Evolutionary conservation across 2,797 vertebrate species (phyloP), one percentile per base, ranked within the genome.

Genomic region (Eupleurogrammus muticus): DNA sequence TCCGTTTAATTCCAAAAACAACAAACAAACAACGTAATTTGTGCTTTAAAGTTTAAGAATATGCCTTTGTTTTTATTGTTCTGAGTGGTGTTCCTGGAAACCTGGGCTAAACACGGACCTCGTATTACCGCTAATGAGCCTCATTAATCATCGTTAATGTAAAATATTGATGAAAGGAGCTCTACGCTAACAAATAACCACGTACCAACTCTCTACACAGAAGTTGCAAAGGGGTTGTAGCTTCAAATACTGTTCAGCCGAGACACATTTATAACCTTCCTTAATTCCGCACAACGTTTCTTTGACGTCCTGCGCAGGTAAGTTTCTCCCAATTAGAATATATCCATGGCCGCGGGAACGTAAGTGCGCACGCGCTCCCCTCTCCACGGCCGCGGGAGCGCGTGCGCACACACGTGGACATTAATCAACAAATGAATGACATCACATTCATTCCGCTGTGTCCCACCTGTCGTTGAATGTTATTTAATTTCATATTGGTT

Each of bases 201-300:
- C 14, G 50, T 32, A 16, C 8, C 3, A 1, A 1, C 24, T 66
- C 11, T 28, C 28, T 28, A 28, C 6, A 52, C 5, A 70, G 46
- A 24, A 53, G 8, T 17, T 35, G 48, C 55, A 67, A 59, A 62
- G 38, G 20, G 70, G 56, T 24, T 20, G 28, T 24, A 61, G 55
- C 69, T 64, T 77, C 28, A 61, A 54, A 75, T 60, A 63, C 38
- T 28, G 6, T 28, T 3, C 28, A 44, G 58, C 67, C 38, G 44
- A 7, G 14, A 48, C 35, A 59, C 87, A 81, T 83, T 86, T 78
- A 58, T 80, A 74, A 75, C 58, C 53, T 35, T 53, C 49, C 23
- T 48, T 66, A 77, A 65, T 60, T 87, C 80, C 75, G 70, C 81
- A 75, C 55, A 54, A 84, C 75, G 77, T n/a, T n/a, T n/a, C n/a